Percentiles rank a stretch among this genome's conserved stretches.
phyloP scores from a whole-genome alignment of 2,113 vertebrate species.

The Phylloscopus whistleri region DNA sequence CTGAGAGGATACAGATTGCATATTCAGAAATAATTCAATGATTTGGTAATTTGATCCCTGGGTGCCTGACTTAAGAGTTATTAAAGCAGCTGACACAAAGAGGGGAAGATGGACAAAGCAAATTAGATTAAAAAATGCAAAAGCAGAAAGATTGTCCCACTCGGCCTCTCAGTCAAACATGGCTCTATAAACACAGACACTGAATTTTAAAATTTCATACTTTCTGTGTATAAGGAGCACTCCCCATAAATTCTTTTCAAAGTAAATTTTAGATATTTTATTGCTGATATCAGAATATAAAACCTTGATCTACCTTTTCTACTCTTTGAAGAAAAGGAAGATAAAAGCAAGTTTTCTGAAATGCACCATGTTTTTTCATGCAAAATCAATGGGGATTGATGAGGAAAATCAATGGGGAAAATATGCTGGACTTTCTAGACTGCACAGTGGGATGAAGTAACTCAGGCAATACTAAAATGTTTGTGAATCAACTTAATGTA shows the following conservation, averaged over 20 bases:
- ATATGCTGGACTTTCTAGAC: not conserved
- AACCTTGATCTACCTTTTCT: not conserved
- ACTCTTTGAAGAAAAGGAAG: not conserved
- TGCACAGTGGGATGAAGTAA: not conserved
- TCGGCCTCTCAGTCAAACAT: not conserved
- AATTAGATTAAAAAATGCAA: not conserved
- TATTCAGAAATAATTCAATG: not conserved
- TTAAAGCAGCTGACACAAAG: not conserved
- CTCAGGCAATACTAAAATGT: not conserved
- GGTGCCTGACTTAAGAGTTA: not conserved
- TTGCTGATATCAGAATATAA: not conserved
- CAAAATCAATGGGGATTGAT: not conserved
- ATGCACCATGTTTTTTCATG: not conserved
- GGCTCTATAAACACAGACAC: not conserved
- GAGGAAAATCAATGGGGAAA: conserved; percentile 16
- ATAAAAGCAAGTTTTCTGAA: not conserved
- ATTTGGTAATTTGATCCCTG: not conserved
- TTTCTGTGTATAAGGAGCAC: not conserved
- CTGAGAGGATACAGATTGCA: not conserved
- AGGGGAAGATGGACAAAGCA: not conserved
- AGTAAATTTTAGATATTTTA: not conserved
- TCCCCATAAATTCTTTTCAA: not conserved
- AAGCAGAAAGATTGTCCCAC: not conserved
- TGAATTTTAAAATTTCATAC: not conserved
- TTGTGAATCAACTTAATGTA: not conserved